These are phyloP conservation scores for Genyomyrus donnyi DNA, from an alignment of 2,113 vertebrate genomes.

Conservation along the genomic window DNA sequence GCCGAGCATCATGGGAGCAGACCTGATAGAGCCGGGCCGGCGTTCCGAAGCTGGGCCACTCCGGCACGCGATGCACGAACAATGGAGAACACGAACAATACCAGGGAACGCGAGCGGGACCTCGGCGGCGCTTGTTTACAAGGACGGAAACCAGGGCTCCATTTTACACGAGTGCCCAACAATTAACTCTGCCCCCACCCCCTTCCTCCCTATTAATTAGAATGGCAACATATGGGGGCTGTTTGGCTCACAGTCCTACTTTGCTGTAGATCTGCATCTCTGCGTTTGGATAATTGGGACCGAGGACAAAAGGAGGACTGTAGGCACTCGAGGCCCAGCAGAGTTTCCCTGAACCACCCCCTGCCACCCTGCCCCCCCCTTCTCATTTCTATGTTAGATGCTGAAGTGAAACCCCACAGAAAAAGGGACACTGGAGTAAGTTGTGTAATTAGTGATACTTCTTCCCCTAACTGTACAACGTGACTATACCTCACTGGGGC, in stretches of 20 bases:
- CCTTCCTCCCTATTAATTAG: slow-evolving; percentile 45
- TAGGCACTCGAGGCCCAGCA: background rate
- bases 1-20: background rate
- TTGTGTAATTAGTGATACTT: background rate
- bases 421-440: background rate
- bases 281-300: slow-evolving; percentile 33
- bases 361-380: background rate
- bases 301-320: background rate
- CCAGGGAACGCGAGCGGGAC: slow-evolving; percentile 14
- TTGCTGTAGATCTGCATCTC: slow-evolving; percentile 47
- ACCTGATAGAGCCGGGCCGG: background rate
- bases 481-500: background rate
- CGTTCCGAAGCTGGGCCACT: background rate
- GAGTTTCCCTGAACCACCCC: background rate
- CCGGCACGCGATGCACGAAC: background rate
- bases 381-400: background rate
- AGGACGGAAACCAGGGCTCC: slow-evolving; percentile 57
- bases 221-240: slow-evolving; percentile 44
- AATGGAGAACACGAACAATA: slow-evolving; percentile 29
- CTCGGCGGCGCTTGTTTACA: slow-evolving; percentile 48
- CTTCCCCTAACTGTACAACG: background rate
- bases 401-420: background rate
- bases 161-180: slow-evolving; percentile 63
- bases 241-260: slow-evolving; percentile 54
- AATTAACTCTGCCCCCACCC: slow-evolving; percentile 49